phyloP scores from a whole-genome alignment of 2,888 invertebrate genomes.

The Melolontha melolontha region DNA sequence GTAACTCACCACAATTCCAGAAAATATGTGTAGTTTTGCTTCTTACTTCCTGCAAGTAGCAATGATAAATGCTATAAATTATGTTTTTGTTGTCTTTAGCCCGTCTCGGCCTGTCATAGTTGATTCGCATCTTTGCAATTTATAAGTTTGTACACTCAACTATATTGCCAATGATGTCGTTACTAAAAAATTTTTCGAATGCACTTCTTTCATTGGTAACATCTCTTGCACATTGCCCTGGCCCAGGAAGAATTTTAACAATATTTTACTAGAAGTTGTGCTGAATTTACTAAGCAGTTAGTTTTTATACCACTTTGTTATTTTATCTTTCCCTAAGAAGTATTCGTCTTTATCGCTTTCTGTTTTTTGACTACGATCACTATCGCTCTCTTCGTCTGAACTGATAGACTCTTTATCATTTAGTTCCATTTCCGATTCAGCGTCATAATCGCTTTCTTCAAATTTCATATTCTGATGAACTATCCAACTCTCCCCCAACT shows the following conservation, averaged over 20 bases:
- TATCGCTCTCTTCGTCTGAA: constrained; percentile 16
- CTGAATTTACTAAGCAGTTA: constrained; percentile 44
- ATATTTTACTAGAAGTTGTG: constrained; percentile 45
- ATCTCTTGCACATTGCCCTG: no score
- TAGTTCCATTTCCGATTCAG: no score
- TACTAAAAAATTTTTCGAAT: constrained; percentile 42
- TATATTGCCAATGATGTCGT: constrained; percentile 48
- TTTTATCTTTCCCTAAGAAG: constrained; percentile 46
- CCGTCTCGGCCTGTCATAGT: constrained; percentile 45
- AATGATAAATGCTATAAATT: constrained; percentile 48
- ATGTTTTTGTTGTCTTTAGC: constrained; percentile 46
- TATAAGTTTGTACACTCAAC: constrained; percentile 49
- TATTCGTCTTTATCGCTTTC: constrained; percentile 23
- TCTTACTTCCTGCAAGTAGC: constrained; percentile 47
- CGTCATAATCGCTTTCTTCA: no score
- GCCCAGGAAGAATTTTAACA: constrained; percentile 46
- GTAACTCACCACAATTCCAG: constrained; percentile 50
- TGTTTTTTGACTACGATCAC: constrained; percentile 19
- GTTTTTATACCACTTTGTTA: constrained; percentile 45
- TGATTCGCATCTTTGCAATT: constrained; percentile 44
- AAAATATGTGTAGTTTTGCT: no score
- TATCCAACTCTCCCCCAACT: no score
- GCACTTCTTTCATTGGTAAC: constrained; percentile 13
- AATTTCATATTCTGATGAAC: no score
- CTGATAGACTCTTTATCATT: no score